Evolutionary conservation across 2,888 invertebrate genomes (phyloP).

Genomic region (Cosmopolites sordidus): DNA sequence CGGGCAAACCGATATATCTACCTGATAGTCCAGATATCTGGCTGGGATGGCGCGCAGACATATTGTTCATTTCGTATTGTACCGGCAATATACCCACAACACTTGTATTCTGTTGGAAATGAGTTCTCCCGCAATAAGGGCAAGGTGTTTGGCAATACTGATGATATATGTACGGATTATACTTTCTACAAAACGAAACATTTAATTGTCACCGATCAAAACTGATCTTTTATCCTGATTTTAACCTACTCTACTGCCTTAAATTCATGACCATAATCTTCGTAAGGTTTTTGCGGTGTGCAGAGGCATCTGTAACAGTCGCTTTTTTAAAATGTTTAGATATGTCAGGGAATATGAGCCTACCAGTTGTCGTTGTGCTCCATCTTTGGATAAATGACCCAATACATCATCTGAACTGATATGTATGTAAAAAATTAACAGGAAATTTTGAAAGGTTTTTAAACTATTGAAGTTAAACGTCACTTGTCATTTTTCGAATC

Average conservation of each 20-base stretch:
- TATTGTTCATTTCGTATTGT: constrained; percentile 1
- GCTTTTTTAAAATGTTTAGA: constrained; percentile 23
- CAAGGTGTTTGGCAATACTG: constrained; percentile 21
- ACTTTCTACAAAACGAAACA: neutral
- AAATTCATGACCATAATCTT: constrained; percentile 10
- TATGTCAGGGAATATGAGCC: neutral
- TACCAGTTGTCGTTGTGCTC: constrained; percentile 22
- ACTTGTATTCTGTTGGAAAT: constrained; percentile 24
- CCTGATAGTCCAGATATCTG: too few relatives aligned
- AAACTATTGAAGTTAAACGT: neutral
- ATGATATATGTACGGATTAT: constrained; percentile 12
- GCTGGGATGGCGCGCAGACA: neutral
- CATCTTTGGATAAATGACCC: constrained; percentile 6
- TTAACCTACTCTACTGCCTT: constrained; percentile 14
- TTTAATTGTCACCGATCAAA: too few relatives aligned
- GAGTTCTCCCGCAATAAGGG: constrained; percentile 19
- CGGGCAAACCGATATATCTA: too few relatives aligned
- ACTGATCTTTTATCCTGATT: neutral
- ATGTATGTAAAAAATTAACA: constrained; percentile 6
- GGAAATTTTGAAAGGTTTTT: constrained; percentile 11
- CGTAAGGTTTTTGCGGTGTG: constrained; percentile 23
- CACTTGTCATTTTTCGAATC: too few relatives aligned
- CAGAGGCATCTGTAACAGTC: constrained; percentile 23
- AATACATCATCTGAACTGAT: constrained; percentile 10
- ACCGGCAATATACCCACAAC: constrained; percentile 17